Evolutionary conservation across 2,113 vertebrate genomes (phyloP).

Genomic region (Aptenodytes forsteri): DNA sequence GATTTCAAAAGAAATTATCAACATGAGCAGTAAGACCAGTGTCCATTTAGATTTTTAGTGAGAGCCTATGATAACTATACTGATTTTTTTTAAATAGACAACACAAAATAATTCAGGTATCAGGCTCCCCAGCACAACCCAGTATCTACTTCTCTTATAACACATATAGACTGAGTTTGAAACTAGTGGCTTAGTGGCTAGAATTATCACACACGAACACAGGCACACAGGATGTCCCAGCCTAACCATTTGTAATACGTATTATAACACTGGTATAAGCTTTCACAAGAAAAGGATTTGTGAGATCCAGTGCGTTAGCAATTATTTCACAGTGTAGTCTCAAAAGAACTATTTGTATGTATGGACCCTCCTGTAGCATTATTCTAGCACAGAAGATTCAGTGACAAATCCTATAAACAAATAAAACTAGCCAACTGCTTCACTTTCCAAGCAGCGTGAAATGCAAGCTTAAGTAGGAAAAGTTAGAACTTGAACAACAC

Average conservation of each 20-base stretch:
- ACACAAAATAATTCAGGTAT: neutral
- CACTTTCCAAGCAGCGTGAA: neutral
- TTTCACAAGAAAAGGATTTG: neutral
- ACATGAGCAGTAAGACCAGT: neutral
- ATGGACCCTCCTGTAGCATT: neutral
- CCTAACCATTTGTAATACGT: neutral
- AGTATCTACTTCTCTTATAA: neutral
- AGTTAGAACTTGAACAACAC: neutral
- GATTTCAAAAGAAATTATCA: neutral
- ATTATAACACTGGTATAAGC: neutral
- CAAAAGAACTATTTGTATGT: neutral
- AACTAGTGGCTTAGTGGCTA: neutral
- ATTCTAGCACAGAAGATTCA: neutral
- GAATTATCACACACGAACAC: neutral
- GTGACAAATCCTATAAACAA: slow-evolving; percentile 15
- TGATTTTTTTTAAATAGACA: neutral
- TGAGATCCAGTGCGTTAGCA: neutral
- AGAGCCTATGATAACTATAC: neutral
- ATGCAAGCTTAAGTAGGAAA: neutral
- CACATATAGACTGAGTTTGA: neutral
- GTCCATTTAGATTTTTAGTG: neutral
- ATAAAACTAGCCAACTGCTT: neutral
- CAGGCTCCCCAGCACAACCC: neutral
- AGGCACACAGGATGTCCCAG: neutral
- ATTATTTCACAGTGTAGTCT: neutral